Conservation (phyloP, 2,797 vertebrate genomes). For the Urocyon cinereoargenteus region DNA sequence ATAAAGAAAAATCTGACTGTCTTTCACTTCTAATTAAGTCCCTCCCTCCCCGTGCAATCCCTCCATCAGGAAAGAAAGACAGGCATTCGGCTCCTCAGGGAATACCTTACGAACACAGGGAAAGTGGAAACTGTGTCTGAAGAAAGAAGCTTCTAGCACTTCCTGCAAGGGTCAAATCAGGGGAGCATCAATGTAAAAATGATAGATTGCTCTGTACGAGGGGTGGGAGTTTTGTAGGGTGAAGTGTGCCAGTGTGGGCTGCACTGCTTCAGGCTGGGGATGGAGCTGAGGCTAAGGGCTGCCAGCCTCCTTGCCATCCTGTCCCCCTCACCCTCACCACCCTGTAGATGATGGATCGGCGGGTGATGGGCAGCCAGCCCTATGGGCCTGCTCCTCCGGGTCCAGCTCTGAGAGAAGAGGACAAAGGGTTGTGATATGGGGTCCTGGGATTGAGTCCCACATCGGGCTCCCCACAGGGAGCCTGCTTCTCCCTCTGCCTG, state of each 20-base stretch:
- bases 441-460: too few relatives aligned
- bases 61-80: background rate
- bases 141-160: background rate
- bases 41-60: background rate
- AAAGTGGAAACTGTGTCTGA: background rate
- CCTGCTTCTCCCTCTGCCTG: too few relatives aligned
- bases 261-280: background rate
- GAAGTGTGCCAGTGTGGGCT: background rate
- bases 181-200: background rate
- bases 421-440: background rate
- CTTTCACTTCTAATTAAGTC: background rate
- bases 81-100: background rate
- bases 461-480: too few relatives aligned
- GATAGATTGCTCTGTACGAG: background rate
- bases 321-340: fast-evolving
- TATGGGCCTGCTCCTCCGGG: background rate
- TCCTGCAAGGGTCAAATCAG: background rate
- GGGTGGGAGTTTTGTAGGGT: background rate
- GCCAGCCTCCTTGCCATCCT: background rate
- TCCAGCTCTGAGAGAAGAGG: background rate
- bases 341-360: background rate
- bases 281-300: background rate
- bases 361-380: background rate
- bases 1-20: background rate
- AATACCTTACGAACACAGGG: background rate